Base-by-base conservation (phyloP, 2,797 vertebrate species). In the Mastacembelus armatus region DNA sequence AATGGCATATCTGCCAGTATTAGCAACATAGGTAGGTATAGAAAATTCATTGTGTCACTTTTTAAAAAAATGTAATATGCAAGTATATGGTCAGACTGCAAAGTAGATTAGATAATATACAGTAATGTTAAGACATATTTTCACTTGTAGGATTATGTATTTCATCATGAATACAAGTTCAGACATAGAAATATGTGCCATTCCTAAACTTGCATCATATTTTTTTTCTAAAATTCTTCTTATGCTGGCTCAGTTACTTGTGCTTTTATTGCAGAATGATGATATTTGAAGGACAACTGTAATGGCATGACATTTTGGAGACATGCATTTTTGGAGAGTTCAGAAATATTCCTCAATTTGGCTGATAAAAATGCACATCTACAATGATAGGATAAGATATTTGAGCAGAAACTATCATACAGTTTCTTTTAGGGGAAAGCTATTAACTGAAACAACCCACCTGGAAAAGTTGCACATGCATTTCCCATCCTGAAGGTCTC, bases 361-460 rank as follows among this genome's bases (percentile, higher is more conserved):
- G 61, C 16, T 14, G 7, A 15, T 7, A 29, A 27, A 45, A 11
- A 24, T 9, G 5, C 40, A 9, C 15, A 55, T 71, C 22, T 44
- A 10, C 32, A n/a, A 11, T 15, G 9, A 19, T 19, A 19, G 12
- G 10, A 62, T 9, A 18, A 7, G 11, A 35, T 12, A 56, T 33
- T 10, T 36, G 12, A 52, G 52, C 5, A 55, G n/a, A 49, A 45
- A 40, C 10, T 19, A 36, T 33, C 4, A 21, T 8, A 40, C 2
- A 4, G 30, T 51, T 54, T 15, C 36, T n/a, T 43, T 47, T n/a
- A 44, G 16, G 22, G 32, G 29, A 66, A 58, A 71, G 29, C 48
- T 40, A 59, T 21, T 21, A 66, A 72, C 51, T 40, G 38, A 83
- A 73, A 33, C 14, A 73, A 92, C 92, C 87, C 85, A 93, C 92